Evolutionary conservation across 1,140 invertebrate genomes (phyloP).

Genomic region (Polypedilum vanderplanki): DNA sequence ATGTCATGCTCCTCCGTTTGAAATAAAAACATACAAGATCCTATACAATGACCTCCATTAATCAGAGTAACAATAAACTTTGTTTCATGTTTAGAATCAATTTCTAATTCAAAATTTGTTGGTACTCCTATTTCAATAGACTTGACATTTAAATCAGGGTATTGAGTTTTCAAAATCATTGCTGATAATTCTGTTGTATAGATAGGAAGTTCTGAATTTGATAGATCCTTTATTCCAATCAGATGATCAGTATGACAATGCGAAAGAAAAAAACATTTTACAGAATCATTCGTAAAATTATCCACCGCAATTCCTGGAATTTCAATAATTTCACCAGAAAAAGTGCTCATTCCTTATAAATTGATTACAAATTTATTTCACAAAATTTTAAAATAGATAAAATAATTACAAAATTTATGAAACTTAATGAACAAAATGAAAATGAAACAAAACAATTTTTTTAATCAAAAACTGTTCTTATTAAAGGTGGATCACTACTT

Average conservation of each 20-base stretch:
- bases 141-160: not conserved
- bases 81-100: not conserved
- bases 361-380: not conserved
- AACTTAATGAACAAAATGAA: not conserved
- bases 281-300: not conserved
- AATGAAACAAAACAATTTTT: slow-evolving; percentile 5
- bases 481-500: no score
- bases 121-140: not conserved
- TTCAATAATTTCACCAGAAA: not conserved
- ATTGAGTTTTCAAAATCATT: not conserved
- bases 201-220: not conserved
- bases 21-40: not conserved
- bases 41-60: not conserved
- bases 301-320: not conserved
- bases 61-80: not conserved
- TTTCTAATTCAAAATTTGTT: not conserved
- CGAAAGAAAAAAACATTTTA: slow-evolving; percentile 5
- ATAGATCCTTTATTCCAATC: not conserved
- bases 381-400: not conserved
- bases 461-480: no score
- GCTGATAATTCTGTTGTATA: not conserved
- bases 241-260: not conserved
- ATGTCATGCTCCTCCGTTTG: not conserved
- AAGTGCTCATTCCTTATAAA: not conserved
- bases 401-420: not conserved